A percentile compares a stretch with the other conserved stretches of the same genome.
Conservation (phyloP, 2,797 vertebrate species). For the Squalus acanthias region DNA sequence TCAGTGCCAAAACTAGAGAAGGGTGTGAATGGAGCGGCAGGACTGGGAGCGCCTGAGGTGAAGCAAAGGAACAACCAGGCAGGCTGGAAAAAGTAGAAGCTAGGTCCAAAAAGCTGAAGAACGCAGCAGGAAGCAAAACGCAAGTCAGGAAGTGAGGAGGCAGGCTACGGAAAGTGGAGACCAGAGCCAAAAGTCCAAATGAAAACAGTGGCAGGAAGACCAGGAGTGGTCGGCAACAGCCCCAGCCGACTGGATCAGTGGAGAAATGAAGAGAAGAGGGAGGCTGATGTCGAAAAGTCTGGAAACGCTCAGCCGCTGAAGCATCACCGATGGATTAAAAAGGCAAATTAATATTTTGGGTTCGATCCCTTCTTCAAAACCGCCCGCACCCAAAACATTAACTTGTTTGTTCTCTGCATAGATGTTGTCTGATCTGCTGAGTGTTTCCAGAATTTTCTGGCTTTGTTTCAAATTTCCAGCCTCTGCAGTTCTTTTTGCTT, state of each 20-base stretch:
- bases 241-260: background rate
- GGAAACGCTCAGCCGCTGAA: background rate
- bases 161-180: conserved; percentile 6
- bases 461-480: background rate
- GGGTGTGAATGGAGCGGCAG: background rate
- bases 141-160: conserved; percentile 29
- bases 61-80: conserved; percentile 14
- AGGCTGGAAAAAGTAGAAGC: background rate
- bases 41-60: background rate
- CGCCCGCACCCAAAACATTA: background rate
- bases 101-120: conserved; percentile 1
- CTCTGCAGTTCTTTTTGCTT: background rate
- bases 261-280: too few species aligned
- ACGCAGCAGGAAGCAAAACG: conserved; percentile 20
- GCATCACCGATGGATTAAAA: background rate
- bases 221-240: background rate
- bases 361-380: background rate
- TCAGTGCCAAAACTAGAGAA: background rate
- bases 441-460: background rate
- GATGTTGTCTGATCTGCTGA: background rate
- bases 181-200: background rate
- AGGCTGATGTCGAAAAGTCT: background rate
- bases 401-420: background rate
- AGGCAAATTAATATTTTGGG: background rate
- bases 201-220: background rate